These are phyloP conservation scores for Prionailurus bengalensis DNA, from an alignment of 2,113 vertebrate genomes.

Conservation along the genomic window DNA sequence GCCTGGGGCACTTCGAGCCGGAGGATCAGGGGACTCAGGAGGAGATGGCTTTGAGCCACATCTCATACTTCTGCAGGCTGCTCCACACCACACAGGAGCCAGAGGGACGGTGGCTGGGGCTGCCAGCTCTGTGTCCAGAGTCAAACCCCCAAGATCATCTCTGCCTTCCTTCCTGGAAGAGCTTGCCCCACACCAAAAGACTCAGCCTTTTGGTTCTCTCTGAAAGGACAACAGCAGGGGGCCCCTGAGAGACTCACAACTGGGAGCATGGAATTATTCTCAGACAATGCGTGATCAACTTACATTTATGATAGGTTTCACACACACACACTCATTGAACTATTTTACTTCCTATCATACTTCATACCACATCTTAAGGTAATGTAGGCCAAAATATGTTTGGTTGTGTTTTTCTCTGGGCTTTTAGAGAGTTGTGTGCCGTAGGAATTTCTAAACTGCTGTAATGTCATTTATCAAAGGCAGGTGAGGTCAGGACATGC, in stretches of 20 bases:
- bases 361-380: background rate
- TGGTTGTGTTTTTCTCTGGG: constrained; percentile 2
- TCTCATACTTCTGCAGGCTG: background rate
- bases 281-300: background rate
- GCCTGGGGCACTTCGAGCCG: background rate
- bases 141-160: too few species aligned
- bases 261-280: background rate
- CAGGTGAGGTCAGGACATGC: background rate
- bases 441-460: background rate
- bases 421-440: background rate
- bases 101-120: too few species aligned
- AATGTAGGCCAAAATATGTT: background rate
- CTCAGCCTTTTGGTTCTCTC: background rate
- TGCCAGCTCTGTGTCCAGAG: background rate
- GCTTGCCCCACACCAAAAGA: too few species aligned
- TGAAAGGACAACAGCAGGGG: background rate
- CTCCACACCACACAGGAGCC: background rate
- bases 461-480: background rate
- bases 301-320: background rate
- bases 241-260: background rate
- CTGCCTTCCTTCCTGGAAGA: background rate
- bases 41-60: background rate
- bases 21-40: background rate
- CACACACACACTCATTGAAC: background rate
- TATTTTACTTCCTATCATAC: background rate